Evolutionary conservation across 2,888 invertebrate genomes (phyloP), one percentile per base, ranked within the genome.

Genomic region (Lasioglossum marginatum): DNA sequence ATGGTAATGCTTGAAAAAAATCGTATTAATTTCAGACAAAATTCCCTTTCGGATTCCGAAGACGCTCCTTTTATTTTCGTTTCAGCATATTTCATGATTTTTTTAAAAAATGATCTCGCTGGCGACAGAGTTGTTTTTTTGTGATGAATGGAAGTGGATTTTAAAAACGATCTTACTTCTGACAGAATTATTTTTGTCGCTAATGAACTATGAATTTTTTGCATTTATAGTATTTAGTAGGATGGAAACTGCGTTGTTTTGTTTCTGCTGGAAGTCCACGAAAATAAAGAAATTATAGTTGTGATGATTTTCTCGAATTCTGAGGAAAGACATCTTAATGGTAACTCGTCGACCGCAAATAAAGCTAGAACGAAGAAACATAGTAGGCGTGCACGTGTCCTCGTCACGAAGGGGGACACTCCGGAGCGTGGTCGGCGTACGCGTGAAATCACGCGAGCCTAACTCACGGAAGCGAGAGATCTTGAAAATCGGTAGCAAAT

Each of bases 391-490:
- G 84, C 63, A 86, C 74, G 76, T 66, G 83, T 76, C 75, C 82
- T 72, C 81, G 84, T 83, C 83, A 85, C 84, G 82, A 81, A 81
- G 77, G 74, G 76, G 82, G 75, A 87, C 82, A 82, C 74, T 73
- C 60, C 73, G 70, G 66, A 63, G 77, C 78, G 80, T 78, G 75
- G 80, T 81, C 73, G 88, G 82, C 88, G 85, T 86, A 85, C 84
- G 87, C 90, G 88, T 90, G 88, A 88, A 90, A 91, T 91, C 88
- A 87, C 91, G 84, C 86, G 87, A 91, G 89, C 89, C 80, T 86
- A 81, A 87, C 78, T 75, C 81, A 86, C 84, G 87, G 87, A 87
- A 81, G 79, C 80, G 73, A 14, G 14, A 31, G 70, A 70, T 40
- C 31, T 76, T 23, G 45, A 45, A 43, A 66, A 88, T 89, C 85